Conservation (phyloP, 2,888 invertebrate genomes). For the Anodontia alba region DNA sequence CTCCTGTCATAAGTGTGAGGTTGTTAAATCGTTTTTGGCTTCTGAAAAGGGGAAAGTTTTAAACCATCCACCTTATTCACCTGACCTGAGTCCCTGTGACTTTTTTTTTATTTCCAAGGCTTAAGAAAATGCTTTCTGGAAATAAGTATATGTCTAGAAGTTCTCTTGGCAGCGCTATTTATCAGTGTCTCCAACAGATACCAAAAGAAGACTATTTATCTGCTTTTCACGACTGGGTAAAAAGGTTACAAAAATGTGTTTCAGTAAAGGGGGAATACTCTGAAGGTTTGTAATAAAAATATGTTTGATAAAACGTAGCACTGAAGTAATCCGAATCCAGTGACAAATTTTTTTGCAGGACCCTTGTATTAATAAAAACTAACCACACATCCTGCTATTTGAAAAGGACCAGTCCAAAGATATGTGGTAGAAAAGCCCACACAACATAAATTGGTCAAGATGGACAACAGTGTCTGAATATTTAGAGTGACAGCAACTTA, state of each 20-base stretch:
- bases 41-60: background rate
- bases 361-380: too few species aligned
- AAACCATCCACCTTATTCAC: background rate
- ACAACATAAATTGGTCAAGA: too few species aligned
- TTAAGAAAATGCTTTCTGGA: background rate
- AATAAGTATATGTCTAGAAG: background rate
- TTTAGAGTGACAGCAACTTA: too few species aligned
- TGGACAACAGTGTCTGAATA: too few species aligned
- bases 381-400: too few species aligned
- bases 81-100: background rate
- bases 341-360: too few species aligned
- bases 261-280: background rate
- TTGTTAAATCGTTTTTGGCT: background rate
- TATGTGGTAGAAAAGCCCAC: too few species aligned
- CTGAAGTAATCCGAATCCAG: too few species aligned
- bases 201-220: background rate
- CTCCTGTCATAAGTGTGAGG: background rate
- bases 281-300: background rate
- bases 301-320: too few species aligned
- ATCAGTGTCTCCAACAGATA: too few species aligned
- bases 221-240: background rate
- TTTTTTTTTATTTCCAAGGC: background rate
- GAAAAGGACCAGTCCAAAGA: too few species aligned
- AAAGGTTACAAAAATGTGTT: background rate
- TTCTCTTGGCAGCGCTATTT: too few species aligned